These are phyloP conservation scores for Odontothrips loti DNA, from an alignment of 2,888 invertebrate genomes.

Conservation along the genomic window DNA sequence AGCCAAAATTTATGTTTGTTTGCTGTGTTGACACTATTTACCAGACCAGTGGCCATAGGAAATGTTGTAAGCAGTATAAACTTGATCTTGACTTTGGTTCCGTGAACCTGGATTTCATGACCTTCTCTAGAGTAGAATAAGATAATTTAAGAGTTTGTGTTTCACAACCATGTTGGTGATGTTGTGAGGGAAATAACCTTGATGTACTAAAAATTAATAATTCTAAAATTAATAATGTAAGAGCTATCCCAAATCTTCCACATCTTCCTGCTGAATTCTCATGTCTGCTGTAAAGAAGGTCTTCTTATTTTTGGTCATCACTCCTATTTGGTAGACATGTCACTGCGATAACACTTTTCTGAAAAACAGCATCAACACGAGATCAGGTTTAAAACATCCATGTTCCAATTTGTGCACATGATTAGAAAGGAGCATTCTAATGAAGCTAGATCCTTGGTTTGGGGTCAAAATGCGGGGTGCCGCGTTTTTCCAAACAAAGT, in stretches of 20 bases:
- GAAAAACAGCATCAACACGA: slow-evolving; percentile 24
- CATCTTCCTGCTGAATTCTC: too few relatives aligned
- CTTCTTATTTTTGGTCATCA: too few relatives aligned
- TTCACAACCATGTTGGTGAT: too few relatives aligned
- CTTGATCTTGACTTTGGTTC: neutral
- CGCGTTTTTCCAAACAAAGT: too few relatives aligned
- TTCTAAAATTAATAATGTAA: neutral
- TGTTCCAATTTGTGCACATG: slow-evolving; percentile 5
- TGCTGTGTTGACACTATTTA: neutral
- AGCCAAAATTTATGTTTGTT: neutral
- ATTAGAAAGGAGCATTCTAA: neutral
- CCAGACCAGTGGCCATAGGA: neutral
- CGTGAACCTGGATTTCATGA: too few relatives aligned
- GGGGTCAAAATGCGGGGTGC: neutral
- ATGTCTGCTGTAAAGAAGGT: too few relatives aligned
- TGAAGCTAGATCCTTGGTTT: slow-evolving; percentile 5
- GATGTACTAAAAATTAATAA: neutral
- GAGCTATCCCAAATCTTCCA: too few relatives aligned
- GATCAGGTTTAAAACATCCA: slow-evolving; percentile 4
- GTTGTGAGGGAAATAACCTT: too few relatives aligned
- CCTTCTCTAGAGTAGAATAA: neutral
- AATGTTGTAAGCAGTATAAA: neutral
- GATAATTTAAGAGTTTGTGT: neutral
- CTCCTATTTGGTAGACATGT: too few relatives aligned
- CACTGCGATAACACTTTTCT: neutral